phyloP scores from a whole-genome alignment of 2,113 vertebrate genomes.

The Pyrgilauda ruficollis region DNA sequence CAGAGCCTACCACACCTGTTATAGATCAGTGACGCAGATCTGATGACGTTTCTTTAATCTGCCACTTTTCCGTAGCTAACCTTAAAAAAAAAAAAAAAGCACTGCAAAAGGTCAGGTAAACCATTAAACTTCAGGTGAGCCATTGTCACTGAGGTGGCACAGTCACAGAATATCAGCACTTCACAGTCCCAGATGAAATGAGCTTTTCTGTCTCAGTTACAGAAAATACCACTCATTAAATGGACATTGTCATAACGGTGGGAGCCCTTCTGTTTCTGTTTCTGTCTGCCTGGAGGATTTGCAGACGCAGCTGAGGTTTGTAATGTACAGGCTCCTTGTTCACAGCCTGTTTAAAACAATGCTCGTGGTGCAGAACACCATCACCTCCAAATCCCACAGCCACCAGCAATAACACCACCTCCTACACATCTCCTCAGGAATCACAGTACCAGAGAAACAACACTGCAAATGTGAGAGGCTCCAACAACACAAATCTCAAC shows the following conservation, averaged over 20 bases:
- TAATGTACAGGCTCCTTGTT: not conserved
- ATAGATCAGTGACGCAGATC: not conserved
- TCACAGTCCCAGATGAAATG: not conserved
- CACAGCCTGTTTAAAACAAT: not conserved
- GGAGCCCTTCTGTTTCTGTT: not conserved
- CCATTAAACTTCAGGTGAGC: not conserved
- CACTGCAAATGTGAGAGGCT: not conserved
- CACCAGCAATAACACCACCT: not conserved
- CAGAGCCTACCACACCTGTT: not conserved
- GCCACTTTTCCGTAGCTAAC: not conserved
- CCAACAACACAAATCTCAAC: not conserved
- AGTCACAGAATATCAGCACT: not conserved
- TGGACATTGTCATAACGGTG: accelerated
- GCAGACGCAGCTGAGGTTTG: not conserved
- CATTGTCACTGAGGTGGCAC: not conserved
- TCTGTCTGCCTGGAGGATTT: not conserved
- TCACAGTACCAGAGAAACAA: not conserved
- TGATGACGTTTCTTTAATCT: not conserved
- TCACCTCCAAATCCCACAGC: not conserved
- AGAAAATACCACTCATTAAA: not conserved
- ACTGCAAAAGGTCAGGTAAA: not conserved
- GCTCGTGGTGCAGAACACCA: not conserved
- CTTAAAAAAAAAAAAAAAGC: not conserved
- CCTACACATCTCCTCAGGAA: not conserved
- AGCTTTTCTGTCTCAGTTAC: not conserved